A percentile compares a stretch with the other conserved stretches of the same genome.
These are phyloP conservation scores for Drosophila malerkotliana DNA, from an alignment of 1,140 invertebrate species.

Conservation along the genomic window DNA sequence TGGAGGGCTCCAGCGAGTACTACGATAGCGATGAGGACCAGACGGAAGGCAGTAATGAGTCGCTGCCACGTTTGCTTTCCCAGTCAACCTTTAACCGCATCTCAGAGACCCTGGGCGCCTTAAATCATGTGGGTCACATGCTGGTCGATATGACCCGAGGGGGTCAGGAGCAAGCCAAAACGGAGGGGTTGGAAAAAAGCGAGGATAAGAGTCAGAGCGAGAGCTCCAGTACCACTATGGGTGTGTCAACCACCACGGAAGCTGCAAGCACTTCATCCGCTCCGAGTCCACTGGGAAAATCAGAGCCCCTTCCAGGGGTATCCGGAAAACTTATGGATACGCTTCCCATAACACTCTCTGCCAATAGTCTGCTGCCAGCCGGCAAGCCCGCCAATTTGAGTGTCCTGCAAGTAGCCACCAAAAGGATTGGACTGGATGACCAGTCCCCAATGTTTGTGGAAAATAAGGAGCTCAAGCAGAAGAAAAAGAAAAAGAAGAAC, in stretches of 20 bases:
- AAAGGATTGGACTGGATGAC: conserved; percentile 76
- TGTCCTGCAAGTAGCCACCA: conserved; percentile 60
- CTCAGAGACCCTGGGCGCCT: conserved; percentile 88
- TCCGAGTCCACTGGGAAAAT: conserved; percentile 9
- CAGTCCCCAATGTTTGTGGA: conserved; percentile 73
- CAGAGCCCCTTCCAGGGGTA: conserved; percentile 49
- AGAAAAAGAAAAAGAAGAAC: conserved; percentile 79
- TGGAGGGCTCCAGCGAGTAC: conserved; percentile 72
- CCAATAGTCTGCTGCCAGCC: conserved; percentile 67
- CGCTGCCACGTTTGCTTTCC: conserved; percentile 84
- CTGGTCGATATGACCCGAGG: conserved; percentile 91
- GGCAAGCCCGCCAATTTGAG: conserved; percentile 69
- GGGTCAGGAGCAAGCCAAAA: conserved; percentile 67
- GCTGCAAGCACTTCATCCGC: not conserved
- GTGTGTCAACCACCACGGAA: conserved; percentile 18
- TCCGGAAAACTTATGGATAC: conserved; percentile 63
- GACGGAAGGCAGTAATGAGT: conserved; percentile 63
- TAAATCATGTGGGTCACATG: conserved; percentile 92
- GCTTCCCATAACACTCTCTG: conserved; percentile 51
- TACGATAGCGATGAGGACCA: conserved; percentile 73
- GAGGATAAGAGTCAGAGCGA: conserved; percentile 15
- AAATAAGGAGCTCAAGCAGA: conserved; percentile 77
- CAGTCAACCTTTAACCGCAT: conserved; percentile 87
- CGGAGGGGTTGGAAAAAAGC: conserved; percentile 72
- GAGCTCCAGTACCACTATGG: not conserved